A percentile compares a stretch with the other conserved stretches of the same genome.
Evolutionary conservation across 2,888 invertebrate genomes (phyloP).

Genomic region (Xylota segnis): DNA sequence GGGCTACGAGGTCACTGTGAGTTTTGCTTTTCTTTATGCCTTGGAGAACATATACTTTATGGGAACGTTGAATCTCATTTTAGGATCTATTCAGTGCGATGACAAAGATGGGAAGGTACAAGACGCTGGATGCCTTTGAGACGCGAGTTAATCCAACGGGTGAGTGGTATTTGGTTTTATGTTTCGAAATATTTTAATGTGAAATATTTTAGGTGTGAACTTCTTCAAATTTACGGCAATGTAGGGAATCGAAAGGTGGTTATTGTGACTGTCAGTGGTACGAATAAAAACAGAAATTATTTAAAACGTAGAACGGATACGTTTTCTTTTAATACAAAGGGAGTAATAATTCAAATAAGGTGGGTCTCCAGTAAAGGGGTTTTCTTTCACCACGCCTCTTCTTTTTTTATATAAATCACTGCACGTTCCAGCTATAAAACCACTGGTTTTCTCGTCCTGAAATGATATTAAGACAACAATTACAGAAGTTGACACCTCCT

Average conservation of each 20-base stretch:
- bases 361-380: too few species aligned
- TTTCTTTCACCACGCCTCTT: too few species aligned
- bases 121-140: slow-evolving; percentile 66
- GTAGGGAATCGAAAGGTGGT: neutral
- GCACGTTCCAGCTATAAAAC: too few species aligned
- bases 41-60: neutral
- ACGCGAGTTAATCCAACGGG: slow-evolving; percentile 79
- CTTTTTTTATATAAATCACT: too few species aligned
- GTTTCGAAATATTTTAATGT: neutral
- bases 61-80: neutral
- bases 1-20: slow-evolving; percentile 82
- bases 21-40: slow-evolving; percentile 30
- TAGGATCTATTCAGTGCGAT: slow-evolving; percentile 68
- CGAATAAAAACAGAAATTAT: neutral
- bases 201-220: slow-evolving; percentile 77
- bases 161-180: slow-evolving; percentile 23
- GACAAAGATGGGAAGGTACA: slow-evolving; percentile 24
- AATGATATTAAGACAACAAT: too few species aligned
- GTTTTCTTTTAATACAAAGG: too few species aligned
- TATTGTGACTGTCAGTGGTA: slow-evolving; percentile 16
- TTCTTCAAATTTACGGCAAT: slow-evolving; percentile 79
- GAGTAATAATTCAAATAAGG: too few species aligned
- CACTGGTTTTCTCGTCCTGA: too few species aligned
- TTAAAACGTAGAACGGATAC: neutral
- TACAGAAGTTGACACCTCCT: too few species aligned